These are phyloP conservation scores for Lophius piscatorius DNA, from an alignment of 2,113 vertebrate genomes.

Conservation along the genomic window DNA sequence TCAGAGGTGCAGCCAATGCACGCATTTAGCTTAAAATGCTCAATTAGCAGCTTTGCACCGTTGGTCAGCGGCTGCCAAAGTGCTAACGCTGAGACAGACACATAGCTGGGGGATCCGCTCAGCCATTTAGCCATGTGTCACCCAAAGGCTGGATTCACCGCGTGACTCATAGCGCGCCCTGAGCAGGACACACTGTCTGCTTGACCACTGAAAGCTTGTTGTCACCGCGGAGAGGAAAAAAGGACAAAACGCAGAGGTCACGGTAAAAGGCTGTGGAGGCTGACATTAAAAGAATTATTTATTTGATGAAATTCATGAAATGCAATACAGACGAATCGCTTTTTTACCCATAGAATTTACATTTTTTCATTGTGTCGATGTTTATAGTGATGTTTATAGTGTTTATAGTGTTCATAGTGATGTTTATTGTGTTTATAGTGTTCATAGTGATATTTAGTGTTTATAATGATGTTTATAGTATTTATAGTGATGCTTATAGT, in stretches of 20 bases:
- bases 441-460: no score
- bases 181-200: slow-evolving; percentile 47
- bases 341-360: no score
- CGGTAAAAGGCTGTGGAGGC: slow-evolving; percentile 30
- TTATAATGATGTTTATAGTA: no score
- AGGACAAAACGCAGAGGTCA: slow-evolving; percentile 56
- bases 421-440: no score
- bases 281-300: slow-evolving; percentile 48
- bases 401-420: no score
- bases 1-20: slow-evolving; percentile 37
- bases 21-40: slow-evolving; percentile 42
- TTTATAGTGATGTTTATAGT: no score
- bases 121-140: slow-evolving; percentile 73
- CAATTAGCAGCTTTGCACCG: slow-evolving; percentile 44
- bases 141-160: slow-evolving; percentile 57
- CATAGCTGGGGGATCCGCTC: slow-evolving; percentile 55
- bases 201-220: slow-evolving; percentile 46
- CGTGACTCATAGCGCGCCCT: slow-evolving; percentile 57
- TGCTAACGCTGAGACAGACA: slow-evolving; percentile 51
- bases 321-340: no score
- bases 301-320: no score
- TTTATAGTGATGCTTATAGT: no score
- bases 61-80: slow-evolving; percentile 21
- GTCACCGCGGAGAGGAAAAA: slow-evolving; percentile 48
- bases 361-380: no score